Conservation (phyloP, 1,140 invertebrate species). For the Leptopilina boulardi region DNA sequence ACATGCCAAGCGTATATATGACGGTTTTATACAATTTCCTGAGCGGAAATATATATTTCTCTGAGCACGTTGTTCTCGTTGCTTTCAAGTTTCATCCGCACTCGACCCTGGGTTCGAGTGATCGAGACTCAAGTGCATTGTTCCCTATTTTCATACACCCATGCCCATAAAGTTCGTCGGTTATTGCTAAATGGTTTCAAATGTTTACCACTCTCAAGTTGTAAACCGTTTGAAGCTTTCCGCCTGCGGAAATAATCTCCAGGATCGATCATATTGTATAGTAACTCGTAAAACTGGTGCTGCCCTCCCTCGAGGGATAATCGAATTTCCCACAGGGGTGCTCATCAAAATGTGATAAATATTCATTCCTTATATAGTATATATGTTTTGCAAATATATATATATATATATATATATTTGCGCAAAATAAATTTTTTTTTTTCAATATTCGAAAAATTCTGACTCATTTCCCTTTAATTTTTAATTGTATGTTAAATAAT, state of each 20-base stretch:
- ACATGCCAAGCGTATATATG: constrained; percentile 32
- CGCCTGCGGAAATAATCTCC: constrained; percentile 52
- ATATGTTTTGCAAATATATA: not conserved
- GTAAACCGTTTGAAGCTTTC: constrained; percentile 58
- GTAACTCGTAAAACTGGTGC: constrained; percentile 44
- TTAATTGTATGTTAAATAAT: no score
- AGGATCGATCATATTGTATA: constrained; percentile 53
- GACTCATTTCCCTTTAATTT: no score
- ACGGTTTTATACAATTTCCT: constrained; percentile 45
- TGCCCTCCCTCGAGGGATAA: constrained; percentile 49
- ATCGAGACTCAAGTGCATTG: constrained; percentile 34
- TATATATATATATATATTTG: no score
- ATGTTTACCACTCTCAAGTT: constrained; percentile 42
- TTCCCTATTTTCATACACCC: constrained; percentile 48
- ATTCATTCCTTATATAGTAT: not conserved
- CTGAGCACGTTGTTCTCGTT: not conserved
- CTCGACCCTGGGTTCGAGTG: not conserved
- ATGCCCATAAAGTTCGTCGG: constrained; percentile 47
- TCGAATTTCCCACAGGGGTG: constrained; percentile 27
- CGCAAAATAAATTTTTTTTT: no score
- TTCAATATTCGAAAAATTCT: no score
- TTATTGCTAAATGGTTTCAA: constrained; percentile 50
- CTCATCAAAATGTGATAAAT: not conserved
- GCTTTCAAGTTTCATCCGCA: not conserved
- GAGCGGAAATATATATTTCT: constrained; percentile 40